Evolutionary conservation across 1,140 invertebrate species (phyloP).

Genomic region (Zaprionus camerounensis): DNA sequence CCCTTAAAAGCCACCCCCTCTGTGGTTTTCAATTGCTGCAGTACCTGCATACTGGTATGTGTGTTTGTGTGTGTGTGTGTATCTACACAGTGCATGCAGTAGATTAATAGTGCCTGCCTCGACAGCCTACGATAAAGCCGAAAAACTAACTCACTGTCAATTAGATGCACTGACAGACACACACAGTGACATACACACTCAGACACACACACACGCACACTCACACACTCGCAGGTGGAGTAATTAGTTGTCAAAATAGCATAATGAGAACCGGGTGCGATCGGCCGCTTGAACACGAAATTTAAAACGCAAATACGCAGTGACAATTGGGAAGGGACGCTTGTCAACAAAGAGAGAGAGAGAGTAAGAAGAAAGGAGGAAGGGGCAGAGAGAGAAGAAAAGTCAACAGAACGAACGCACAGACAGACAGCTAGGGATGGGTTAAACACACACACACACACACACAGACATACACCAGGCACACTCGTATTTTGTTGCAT

Average conservation of each 20-base stretch:
- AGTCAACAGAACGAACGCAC: conserved; percentile 46
- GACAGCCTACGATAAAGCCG: conserved; percentile 16
- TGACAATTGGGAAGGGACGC: not conserved
- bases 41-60: conserved; percentile 19
- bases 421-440: conserved; percentile 16
- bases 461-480: conserved; percentile 25
- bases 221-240: conserved; percentile 39
- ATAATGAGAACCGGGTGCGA: conserved; percentile 43
- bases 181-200: not conserved
- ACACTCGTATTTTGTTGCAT: not conserved
- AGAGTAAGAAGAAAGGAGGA: not conserved
- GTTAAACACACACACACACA: conserved; percentile 30
- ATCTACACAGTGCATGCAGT: conserved; percentile 8
- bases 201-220: not conserved
- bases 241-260: conserved; percentile 81
- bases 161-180: conserved; percentile 25
- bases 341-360: not conserved
- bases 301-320: conserved; percentile 46
- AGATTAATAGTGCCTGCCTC: conserved; percentile 31
- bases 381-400: conserved; percentile 13
- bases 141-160: conserved; percentile 36
- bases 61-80: not conserved
- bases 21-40: conserved; percentile 55
- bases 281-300: conserved; percentile 46
- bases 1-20: not conserved